Percentiles rank a stretch among this genome's conserved stretches.
Conservation (phyloP, 2,888 invertebrate species). For the Zaprionus obscuricornis region DNA sequence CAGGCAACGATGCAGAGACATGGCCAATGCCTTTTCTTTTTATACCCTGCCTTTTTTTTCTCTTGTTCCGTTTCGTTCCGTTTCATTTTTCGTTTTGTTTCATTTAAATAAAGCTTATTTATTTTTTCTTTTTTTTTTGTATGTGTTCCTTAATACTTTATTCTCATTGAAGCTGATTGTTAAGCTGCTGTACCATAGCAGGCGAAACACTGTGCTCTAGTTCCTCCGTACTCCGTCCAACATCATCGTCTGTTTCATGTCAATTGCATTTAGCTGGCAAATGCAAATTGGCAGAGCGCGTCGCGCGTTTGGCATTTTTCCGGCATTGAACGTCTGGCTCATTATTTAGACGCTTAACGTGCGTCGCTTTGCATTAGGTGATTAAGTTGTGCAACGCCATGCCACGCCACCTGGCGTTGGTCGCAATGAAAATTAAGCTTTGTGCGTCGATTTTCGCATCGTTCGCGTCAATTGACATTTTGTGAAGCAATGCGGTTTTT, state of each 20-base stretch:
- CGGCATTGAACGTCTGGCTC: slow-evolving; percentile 36
- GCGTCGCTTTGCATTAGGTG: slow-evolving; percentile 64
- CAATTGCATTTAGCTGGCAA: slow-evolving; percentile 65
- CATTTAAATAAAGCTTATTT: slow-evolving; percentile 49
- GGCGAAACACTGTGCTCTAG: background rate
- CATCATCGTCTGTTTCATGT: slow-evolving; percentile 37
- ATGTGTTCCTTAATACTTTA: slow-evolving; percentile 11
- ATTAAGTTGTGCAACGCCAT: slow-evolving; percentile 60
- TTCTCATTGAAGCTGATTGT: slow-evolving; percentile 30
- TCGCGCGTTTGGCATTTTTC: slow-evolving; percentile 45
- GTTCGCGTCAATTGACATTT: slow-evolving; percentile 32
- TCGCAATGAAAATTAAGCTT: slow-evolving; percentile 47
- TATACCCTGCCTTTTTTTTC: no score
- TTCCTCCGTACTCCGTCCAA: background rate
- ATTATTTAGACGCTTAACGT: slow-evolving; percentile 73
- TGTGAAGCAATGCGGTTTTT: slow-evolving; percentile 48
- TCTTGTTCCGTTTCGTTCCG: slow-evolving; percentile 49
- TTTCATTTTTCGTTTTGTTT: slow-evolving; percentile 58
- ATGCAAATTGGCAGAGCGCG: slow-evolving; percentile 63
- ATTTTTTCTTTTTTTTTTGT: slow-evolving; percentile 7
- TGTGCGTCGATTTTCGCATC: slow-evolving; percentile 7
- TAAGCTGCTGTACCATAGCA: slow-evolving; percentile 45
- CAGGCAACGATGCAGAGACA: slow-evolving; percentile 58
- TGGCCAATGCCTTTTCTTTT: slow-evolving; percentile 13
- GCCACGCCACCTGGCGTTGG: slow-evolving; percentile 49